phyloP scores from a whole-genome alignment of 2,113 vertebrate genomes.

The Drymodes brunneopygia region DNA sequence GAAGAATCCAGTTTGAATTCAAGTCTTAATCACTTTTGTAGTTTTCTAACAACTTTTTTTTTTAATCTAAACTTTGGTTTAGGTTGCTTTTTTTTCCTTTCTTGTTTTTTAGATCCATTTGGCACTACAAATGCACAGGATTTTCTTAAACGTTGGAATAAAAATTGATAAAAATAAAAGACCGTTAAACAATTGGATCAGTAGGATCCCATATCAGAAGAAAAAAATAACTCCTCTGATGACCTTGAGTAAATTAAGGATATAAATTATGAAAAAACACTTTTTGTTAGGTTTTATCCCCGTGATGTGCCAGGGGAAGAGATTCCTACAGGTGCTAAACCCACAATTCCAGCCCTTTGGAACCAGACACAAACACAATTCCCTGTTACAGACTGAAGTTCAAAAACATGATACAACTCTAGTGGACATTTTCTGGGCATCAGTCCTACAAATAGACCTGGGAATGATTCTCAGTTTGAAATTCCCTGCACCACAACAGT shows the following conservation, averaged over 20 bases:
- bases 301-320: not conserved
- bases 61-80: not conserved
- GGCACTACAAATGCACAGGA: not conserved
- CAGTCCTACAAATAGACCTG: not conserved
- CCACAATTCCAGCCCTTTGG: not conserved
- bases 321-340: not conserved
- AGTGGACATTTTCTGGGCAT: not conserved
- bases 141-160: not conserved
- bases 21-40: not conserved
- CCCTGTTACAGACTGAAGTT: rapidly evolving
- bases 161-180: not conserved
- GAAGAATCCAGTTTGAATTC: not conserved
- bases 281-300: not conserved
- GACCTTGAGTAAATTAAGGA: not conserved
- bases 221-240: not conserved
- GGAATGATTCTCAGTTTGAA: not conserved
- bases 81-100: not conserved
- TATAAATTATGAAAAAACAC: not conserved
- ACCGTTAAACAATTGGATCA: not conserved
- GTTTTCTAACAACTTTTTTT: not conserved
- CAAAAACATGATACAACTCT: not conserved
- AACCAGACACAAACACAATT: rapidly evolving
- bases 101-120: not conserved
- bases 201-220: too few species aligned
- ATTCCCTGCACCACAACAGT: not conserved